Evolutionary conservation across 1,140 invertebrate genomes (phyloP).

Genomic region (Stegodyphus mimosarum): DNA sequence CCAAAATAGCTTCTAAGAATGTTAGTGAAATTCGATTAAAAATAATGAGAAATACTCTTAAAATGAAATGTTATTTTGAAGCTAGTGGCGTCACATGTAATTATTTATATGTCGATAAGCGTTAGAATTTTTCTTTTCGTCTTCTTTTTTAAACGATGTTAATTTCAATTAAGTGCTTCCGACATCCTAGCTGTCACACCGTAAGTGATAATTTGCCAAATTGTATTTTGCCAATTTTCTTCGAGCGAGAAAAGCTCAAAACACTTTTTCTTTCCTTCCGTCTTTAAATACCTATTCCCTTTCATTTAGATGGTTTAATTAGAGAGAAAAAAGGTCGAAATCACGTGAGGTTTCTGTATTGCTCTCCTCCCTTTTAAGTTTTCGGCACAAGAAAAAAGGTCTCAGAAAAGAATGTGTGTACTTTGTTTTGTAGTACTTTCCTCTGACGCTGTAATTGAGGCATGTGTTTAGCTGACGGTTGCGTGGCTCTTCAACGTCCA

Average conservation of each 20-base stretch:
- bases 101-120: neutral
- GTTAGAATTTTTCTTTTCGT: neutral
- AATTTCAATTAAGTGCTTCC: neutral
- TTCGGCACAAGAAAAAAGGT: no score
- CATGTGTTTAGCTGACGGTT: no score
- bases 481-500: no score
- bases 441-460: no score
- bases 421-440: no score
- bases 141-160: neutral
- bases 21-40: neutral
- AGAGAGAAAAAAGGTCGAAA: no score
- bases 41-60: neutral
- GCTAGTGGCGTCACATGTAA: neutral
- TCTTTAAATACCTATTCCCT: no score
- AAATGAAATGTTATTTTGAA: neutral
- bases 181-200: neutral
- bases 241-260: neutral
- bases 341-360: no score
- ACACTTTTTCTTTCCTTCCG: no score
- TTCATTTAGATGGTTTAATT: no score
- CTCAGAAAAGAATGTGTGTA: no score
- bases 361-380: no score
- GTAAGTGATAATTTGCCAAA: slow-evolving; percentile 2
- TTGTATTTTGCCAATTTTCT: neutral
- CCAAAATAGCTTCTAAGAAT: neutral